Evolutionary conservation across 2,113 vertebrate species (phyloP), one percentile per base, ranked within the genome.

Genomic region (Ictalurus furcatus): DNA sequence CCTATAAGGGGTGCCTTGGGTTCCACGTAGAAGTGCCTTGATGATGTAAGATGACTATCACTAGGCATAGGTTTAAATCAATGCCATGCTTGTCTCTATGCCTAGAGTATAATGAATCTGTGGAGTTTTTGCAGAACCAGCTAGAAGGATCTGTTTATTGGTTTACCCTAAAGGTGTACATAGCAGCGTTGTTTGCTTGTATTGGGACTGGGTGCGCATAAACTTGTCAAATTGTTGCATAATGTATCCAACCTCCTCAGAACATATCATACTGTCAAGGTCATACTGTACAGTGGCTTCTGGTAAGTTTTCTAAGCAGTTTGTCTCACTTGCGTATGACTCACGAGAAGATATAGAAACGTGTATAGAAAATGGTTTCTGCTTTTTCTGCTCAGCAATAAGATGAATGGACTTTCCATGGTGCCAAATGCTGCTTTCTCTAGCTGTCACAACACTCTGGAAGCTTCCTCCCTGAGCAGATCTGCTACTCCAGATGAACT

Each of bases 11-110:
- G 21, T 52, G 76, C 76, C 40, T 78, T 48, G 44, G 76, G 76
- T 79, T 79, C 76, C 76, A 48, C 76, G 52, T 28, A n/a, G 25
- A 52, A 48, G 73, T 25, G 21, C 37, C 19, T 76, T 76, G 40
- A 76, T 76, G 73, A 78, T 28, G 19, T 23, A 44, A 78, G 74
- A 78, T 78, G 74, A 44, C 8, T 78, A 78, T 78, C 74, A 78
- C 23, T 52, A 48, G 25, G 78, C n/a, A 48, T n/a, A n/a, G 28
- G 44, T 25, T 54, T 44, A 44, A 76, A 40, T 44, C 9, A 76
- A 23, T 40, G 37, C 21, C 40, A 25, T 48, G 40, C 0, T 9
- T 48, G 5, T 79, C 76, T 54, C 25, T n/a, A 52, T 52, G 37
- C 11, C 19, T 76, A 12, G 37, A 44, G 37, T 76, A 44, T 37